Base-by-base conservation (phyloP, 2,888 invertebrate genomes). In the Tetanocera ferruginea region DNA sequence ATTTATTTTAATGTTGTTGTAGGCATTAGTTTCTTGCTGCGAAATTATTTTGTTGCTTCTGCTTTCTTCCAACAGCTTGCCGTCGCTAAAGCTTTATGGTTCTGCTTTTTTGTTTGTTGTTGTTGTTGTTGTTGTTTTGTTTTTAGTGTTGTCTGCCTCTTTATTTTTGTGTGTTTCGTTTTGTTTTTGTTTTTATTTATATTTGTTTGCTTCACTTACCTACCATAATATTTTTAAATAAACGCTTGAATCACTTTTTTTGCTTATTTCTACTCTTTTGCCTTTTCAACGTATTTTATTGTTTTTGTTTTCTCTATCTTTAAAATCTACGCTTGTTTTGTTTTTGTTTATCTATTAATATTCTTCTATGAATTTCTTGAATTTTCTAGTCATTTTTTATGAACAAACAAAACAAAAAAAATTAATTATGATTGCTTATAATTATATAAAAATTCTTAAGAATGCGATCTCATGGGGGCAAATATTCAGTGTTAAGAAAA, bases 141-240 rank as follows among this genome's bases (percentile, higher is more conserved):
- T 51, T n/a, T 23, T 52, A 49, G 28, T 17, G 28, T 14, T 17
- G 23, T 70, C n/a, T 11, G 14, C 57, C 57, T 60, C 43, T 66
- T 52, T 34, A 8, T n/a, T 28, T 74, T 49, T 51, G 14, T 9
- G 4, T n/a, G 6, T 62, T 11, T 57, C 8, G 17, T 0, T n/a
- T 31, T 55, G 23, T 17, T 14, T 66, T 55, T 28, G n/a, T 43
- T 28, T 25, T 23, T 34, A 3, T 62, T 8, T 23, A 17, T 60
- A 28, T 52, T 64, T 55, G 43, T 73, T 37, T 25, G 31, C 70
- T 73, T 74, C 60, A 78, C 78, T 78, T 78, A 78, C 78, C 78
- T 78, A 78, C 78, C 78, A 57, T 78, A 78, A 78, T 78, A 78
- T 66, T 60, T 60, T 67, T 76, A 55, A 34, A 55, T 72, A 57